Evolutionary conservation across 1,140 invertebrate genomes (phyloP).

Genomic region (Bathynomus jamesi): DNA sequence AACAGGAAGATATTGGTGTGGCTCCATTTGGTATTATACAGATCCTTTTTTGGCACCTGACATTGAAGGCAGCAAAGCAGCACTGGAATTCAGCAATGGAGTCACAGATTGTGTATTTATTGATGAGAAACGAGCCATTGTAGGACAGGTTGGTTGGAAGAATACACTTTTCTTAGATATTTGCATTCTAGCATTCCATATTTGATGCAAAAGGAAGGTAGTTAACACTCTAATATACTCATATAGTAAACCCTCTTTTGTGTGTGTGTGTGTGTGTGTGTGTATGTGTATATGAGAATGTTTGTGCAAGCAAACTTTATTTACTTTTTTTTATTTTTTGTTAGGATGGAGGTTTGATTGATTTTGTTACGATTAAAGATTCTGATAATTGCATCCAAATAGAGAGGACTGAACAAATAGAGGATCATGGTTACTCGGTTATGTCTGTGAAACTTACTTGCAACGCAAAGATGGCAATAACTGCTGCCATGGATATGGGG

Average conservation of each 20-base stretch:
- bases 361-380: not conserved
- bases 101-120: not conserved
- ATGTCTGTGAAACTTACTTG: not conserved
- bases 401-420: not conserved
- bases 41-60: not conserved
- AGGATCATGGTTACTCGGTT: not conserved
- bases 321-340: not conserved
- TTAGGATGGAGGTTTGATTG: not conserved
- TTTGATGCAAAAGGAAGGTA: too few species aligned
- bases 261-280: not conserved
- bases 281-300: not conserved
- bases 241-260: too few species aligned
- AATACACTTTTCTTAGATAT: too few species aligned
- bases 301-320: not conserved
- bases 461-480: not conserved
- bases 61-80: not conserved
- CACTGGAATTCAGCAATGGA: not conserved
- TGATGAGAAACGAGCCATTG: not conserved
- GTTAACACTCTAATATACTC: too few species aligned
- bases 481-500: not conserved
- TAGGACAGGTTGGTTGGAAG: not conserved
- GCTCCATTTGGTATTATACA: not conserved
- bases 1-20: slow-evolving; percentile 1
- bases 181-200: too few species aligned
- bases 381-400: not conserved